A percentile compares a stretch with the other conserved stretches of the same genome.
Evolutionary conservation across 2,113 vertebrate species (phyloP).

Genomic region (Pteronura brasiliensis): DNA sequence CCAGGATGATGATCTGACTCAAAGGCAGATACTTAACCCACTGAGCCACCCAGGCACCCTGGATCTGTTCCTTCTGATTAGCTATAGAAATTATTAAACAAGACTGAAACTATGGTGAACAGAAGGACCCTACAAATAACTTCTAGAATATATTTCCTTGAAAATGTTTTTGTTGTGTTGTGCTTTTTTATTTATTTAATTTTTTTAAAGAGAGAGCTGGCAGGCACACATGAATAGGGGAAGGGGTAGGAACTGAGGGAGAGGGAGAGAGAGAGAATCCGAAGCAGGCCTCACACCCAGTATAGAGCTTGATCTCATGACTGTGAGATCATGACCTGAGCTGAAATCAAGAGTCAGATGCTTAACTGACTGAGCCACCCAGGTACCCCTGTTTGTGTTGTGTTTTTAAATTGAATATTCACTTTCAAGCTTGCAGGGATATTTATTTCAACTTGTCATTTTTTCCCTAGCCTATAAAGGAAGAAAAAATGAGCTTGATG

Average conservation of each 20-base stretch:
- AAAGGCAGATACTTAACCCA: too few relatives aligned
- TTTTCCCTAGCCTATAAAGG: background rate
- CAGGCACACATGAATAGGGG: background rate
- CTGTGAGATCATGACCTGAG: background rate
- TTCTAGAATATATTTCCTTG: background rate
- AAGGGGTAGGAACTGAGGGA: background rate
- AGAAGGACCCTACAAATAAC: background rate
- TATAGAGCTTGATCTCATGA: background rate
- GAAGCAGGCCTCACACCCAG: background rate
- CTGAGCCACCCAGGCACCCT: too few relatives aligned
- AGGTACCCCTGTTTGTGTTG: background rate
- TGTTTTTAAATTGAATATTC: background rate
- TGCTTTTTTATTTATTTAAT: background rate
- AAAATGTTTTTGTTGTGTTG: background rate
- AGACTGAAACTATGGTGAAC: background rate
- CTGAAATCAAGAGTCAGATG: background rate
- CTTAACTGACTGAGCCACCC: background rate
- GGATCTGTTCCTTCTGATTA: background rate
- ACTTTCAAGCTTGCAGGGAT: background rate
- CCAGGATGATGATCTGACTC: too few relatives aligned
- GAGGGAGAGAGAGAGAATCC: background rate
- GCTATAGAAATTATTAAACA: background rate
- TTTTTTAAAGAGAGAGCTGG: background rate
- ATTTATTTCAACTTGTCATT: background rate
- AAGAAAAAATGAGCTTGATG: background rate